phyloP scores from a whole-genome alignment of 2,113 vertebrate genomes.

The Hyla sarda region DNA sequence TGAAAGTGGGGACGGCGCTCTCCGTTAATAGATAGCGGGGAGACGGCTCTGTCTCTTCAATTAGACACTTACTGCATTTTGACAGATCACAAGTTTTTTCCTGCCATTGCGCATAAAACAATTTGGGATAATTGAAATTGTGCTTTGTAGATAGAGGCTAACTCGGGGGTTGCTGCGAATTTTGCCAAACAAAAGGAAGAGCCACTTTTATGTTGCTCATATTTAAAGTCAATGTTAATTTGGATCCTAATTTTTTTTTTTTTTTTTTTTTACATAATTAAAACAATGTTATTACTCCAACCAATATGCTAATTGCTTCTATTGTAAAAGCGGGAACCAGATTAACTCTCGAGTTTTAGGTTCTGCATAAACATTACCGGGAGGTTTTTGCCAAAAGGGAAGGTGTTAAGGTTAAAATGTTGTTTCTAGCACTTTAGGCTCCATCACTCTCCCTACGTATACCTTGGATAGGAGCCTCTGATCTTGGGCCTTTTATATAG shows the following conservation, averaged over 20 bases:
- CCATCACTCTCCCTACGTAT: too few species aligned
- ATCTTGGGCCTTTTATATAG: too few species aligned
- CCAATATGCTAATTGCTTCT: slow-evolving; percentile 54
- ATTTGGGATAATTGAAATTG: slow-evolving; percentile 57
- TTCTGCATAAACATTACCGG: not conserved
- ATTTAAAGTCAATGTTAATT: slow-evolving; percentile 56
- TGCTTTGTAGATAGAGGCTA: slow-evolving; percentile 49
- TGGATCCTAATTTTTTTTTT: slow-evolving; percentile 42
- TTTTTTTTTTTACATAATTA: slow-evolving; percentile 42
- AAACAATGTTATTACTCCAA: slow-evolving; percentile 54
- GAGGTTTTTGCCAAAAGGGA: too few species aligned
- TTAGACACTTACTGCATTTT: slow-evolving; percentile 54
- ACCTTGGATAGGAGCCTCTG: too few species aligned
- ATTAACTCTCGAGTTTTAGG: slow-evolving; percentile 34
- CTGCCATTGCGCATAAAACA: slow-evolving; percentile 47
- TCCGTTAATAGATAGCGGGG: slow-evolving; percentile 43
- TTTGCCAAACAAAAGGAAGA: slow-evolving; percentile 42
- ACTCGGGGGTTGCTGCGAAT: slow-evolving; percentile 41
- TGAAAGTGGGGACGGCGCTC: slow-evolving; percentile 31
- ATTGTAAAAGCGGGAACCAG: slow-evolving; percentile 40
- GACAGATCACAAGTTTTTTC: slow-evolving; percentile 53
- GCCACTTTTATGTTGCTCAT: slow-evolving; percentile 48
- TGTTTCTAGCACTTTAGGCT: too few species aligned
- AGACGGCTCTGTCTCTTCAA: slow-evolving; percentile 49
- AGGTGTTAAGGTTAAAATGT: too few species aligned